Percentiles rank a stretch among this genome's conserved stretches.
phyloP scores from a whole-genome alignment of 1,140 invertebrate genomes.

The Tetraneura akinire region DNA sequence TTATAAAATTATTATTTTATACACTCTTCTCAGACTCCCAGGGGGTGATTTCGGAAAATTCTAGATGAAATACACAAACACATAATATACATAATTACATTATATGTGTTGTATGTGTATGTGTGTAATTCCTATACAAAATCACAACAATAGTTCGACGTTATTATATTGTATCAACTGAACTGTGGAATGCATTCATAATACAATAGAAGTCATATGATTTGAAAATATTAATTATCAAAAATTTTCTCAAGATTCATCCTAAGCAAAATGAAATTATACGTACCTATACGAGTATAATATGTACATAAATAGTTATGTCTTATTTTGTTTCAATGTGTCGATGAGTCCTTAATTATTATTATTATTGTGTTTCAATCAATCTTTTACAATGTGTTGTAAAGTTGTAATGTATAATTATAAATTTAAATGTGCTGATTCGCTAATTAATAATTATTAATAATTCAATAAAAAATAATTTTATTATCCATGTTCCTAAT shows the following conservation, averaged over 20 bases:
- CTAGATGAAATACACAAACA: background rate
- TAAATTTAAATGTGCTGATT: too few relatives aligned
- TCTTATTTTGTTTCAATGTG: background rate
- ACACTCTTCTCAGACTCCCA: too few relatives aligned
- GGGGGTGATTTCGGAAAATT: background rate
- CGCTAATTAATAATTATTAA: too few relatives aligned
- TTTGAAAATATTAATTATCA: slow-evolving; percentile 5
- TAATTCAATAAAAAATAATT: too few relatives aligned
- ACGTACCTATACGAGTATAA: too few relatives aligned
- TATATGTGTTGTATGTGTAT: background rate
- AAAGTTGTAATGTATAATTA: too few relatives aligned
- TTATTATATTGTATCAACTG: background rate
- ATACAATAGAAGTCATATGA: background rate
- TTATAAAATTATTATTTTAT: background rate
- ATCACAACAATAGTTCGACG: background rate
- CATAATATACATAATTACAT: background rate
- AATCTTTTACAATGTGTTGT: too few relatives aligned
- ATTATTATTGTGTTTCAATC: too few relatives aligned
- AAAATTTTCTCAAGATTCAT: background rate
- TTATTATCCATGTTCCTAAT: too few relatives aligned
- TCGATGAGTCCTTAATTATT: too few relatives aligned
- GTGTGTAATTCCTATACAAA: background rate
- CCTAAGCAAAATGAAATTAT: background rate
- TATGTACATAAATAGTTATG: too few relatives aligned
- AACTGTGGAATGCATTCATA: background rate